Conservation (phyloP, 2,113 vertebrate species). For the Rhea pennata region DNA sequence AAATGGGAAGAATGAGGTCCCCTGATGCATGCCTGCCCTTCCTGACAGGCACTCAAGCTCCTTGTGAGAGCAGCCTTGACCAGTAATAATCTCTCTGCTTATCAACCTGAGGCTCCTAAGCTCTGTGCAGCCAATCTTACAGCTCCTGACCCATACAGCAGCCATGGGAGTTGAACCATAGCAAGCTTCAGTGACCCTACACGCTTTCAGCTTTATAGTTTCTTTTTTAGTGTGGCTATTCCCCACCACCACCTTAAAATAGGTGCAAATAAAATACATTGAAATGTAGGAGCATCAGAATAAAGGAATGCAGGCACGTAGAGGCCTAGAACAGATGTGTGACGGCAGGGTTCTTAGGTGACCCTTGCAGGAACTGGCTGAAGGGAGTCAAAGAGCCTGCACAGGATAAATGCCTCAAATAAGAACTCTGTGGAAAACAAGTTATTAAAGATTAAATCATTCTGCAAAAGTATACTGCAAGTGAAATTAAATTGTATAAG, state of each 20-base stretch:
- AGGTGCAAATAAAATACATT: rapidly evolving
- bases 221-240: not conserved
- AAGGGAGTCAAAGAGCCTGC: not conserved
- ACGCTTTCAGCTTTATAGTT: rapidly evolving
- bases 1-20: not conserved
- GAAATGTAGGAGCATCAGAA: not conserved
- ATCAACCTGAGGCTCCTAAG: not conserved
- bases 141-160: not conserved
- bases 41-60: not conserved
- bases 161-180: not conserved
- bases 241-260: not conserved
- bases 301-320: rapidly evolving
- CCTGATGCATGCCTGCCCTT: rapidly evolving
- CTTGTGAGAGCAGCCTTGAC: not conserved
- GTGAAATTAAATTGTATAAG: not conserved
- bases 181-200: not conserved
- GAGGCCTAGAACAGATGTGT: not conserved
- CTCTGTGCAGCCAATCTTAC: not conserved
- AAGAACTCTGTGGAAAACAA: not conserved
- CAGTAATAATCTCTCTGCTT: not conserved
- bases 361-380: not conserved
- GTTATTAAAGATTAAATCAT: not conserved
- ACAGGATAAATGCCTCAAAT: not conserved
- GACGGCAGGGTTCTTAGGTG: not conserved
- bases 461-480: not conserved